phyloP scores from a whole-genome alignment of 2,113 vertebrate genomes.

The Clarias magur region DNA sequence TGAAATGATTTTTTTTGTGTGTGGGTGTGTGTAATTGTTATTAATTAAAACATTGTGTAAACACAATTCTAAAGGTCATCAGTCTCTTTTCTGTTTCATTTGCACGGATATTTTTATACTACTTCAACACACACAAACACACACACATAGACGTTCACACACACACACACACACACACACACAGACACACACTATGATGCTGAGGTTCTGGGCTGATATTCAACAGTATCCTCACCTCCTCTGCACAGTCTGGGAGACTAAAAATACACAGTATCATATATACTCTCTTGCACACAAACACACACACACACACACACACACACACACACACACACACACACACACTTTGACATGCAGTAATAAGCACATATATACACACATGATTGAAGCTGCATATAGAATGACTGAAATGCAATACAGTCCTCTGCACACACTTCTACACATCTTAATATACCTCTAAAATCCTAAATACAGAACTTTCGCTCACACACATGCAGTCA shows the following conservation, averaged over 20 bases:
- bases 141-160: conserved; percentile 2
- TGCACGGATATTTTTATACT: conserved; percentile 12
- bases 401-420: no score
- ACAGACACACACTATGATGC: conserved; percentile 49
- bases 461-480: background rate
- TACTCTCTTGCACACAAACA: background rate
- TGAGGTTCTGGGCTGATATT: conserved; percentile 64
- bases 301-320: background rate
- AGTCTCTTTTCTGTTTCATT: conserved; percentile 1
- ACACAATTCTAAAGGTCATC: conserved; percentile 22
- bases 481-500: background rate
- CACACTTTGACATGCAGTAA: background rate
- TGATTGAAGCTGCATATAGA: background rate
- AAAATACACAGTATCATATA: conserved; percentile 62
- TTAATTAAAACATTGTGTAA: conserved; percentile 29
- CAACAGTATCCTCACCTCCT: conserved; percentile 65
- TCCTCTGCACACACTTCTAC: background rate
- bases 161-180: background rate
- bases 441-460: background rate
- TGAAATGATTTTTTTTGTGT: background rate
- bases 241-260: conserved; percentile 69
- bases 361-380: background rate
- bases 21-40: background rate
- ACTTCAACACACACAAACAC: conserved; percentile 4
- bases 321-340: background rate